A percentile compares a stretch with the other conserved stretches of the same genome.
Conservation (phyloP, 2,797 vertebrate species). For the Platalea minor region DNA sequence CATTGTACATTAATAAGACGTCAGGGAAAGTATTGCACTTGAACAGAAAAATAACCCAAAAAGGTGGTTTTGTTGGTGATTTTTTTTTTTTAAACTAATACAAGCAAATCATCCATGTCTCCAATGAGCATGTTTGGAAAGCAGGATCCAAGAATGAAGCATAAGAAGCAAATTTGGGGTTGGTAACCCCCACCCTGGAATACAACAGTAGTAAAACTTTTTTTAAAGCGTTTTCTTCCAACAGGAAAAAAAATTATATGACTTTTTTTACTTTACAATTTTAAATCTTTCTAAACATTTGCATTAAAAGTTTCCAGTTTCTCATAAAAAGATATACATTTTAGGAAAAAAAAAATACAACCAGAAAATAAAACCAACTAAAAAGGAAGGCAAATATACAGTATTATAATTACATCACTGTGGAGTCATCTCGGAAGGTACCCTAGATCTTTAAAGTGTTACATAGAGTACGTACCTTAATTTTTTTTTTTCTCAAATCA, state of each 20-base stretch:
- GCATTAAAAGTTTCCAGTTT: conserved; percentile 71
- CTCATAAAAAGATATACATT: conserved; percentile 74
- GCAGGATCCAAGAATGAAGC: conserved; percentile 52
- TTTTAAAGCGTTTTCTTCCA: conserved; percentile 76
- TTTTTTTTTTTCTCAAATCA: conserved; percentile 50
- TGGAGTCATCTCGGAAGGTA: conserved; percentile 65
- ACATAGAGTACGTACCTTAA: conserved; percentile 67
- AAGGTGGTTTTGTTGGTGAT: background rate
- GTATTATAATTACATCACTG: conserved; percentile 68
- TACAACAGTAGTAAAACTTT: conserved; percentile 64
- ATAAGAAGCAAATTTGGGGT: conserved; percentile 44
- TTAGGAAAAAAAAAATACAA: conserved; percentile 68
- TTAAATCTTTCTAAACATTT: conserved; percentile 73
- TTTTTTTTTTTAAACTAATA: conserved; percentile 10
- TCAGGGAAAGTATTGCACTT: conserved; percentile 79
- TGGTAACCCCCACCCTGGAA: conserved; percentile 70
- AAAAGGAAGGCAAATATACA: conserved; percentile 73
- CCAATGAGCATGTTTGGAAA: conserved; percentile 64
- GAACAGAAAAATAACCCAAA: conserved; percentile 60
- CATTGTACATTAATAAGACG: conserved; percentile 49
- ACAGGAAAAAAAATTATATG: conserved; percentile 69
- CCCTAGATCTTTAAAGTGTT: conserved; percentile 72
- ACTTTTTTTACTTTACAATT: conserved; percentile 67
- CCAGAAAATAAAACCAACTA: conserved; percentile 72
- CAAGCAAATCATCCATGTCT: conserved; percentile 32